Conservation (phyloP, 2,113 vertebrate genomes). For the Syngnathus typhle region DNA sequence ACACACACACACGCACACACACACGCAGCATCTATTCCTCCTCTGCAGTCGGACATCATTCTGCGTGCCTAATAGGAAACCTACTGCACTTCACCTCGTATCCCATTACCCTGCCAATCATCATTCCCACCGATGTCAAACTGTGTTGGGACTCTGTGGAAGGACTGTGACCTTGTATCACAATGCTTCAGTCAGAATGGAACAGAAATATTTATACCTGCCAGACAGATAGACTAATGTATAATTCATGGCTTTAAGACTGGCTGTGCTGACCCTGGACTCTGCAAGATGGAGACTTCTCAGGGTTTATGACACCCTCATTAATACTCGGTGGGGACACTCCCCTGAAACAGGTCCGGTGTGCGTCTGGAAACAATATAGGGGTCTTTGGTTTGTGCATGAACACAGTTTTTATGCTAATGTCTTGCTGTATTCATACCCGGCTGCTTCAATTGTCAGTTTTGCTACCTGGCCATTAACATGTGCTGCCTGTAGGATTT, state of each 20-base stretch:
- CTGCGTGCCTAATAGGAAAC: slow-evolving; percentile 39
- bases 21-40: slow-evolving; percentile 3
- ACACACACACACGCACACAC: slow-evolving; percentile 5
- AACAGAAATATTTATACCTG: slow-evolving; percentile 68
- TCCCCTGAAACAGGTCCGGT: slow-evolving; percentile 23
- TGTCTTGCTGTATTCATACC: slow-evolving; percentile 16
- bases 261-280: slow-evolving; percentile 50
- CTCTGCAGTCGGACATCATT: slow-evolving; percentile 40
- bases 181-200: slow-evolving; percentile 44
- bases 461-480: slow-evolving; percentile 6
- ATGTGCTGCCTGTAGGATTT: slow-evolving; percentile 1
- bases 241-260: slow-evolving; percentile 65
- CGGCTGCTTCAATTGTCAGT: slow-evolving; percentile 6
- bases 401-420: slow-evolving; percentile 11
- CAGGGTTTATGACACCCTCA: slow-evolving; percentile 56
- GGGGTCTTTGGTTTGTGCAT: slow-evolving; percentile 11
- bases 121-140: slow-evolving; percentile 43
- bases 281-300: slow-evolving; percentile 39
- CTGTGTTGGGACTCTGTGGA: slow-evolving; percentile 45
- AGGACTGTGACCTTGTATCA: slow-evolving; percentile 56
- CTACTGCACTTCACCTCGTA: slow-evolving; percentile 44
- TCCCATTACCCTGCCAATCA: slow-evolving; percentile 54
- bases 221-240: slow-evolving; percentile 62
- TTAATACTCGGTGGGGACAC: slow-evolving; percentile 53
- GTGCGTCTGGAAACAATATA: slow-evolving; percentile 8